Percentiles rank a stretch among this genome's conserved stretches.
These are phyloP conservation scores for Platichthys stellatus DNA, from an alignment of 2,113 vertebrate genomes.

Conservation along the genomic window DNA sequence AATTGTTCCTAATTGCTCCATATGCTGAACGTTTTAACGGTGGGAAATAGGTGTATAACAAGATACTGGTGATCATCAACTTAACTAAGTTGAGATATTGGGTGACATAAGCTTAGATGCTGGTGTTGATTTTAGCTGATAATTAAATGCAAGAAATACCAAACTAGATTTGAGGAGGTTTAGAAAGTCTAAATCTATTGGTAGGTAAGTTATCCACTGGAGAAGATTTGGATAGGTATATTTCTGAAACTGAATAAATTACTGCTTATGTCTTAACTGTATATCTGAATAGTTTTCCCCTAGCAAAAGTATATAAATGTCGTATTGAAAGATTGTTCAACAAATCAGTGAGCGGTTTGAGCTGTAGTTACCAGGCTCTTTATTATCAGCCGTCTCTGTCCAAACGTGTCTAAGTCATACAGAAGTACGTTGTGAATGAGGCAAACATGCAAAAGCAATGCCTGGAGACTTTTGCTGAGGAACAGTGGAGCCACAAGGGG, in stretches of 20 bases:
- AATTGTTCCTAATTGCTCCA: too few relatives aligned
- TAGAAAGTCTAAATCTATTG: not conserved
- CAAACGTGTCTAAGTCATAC: not conserved
- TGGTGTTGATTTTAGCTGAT: not conserved
- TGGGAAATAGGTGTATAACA: not conserved
- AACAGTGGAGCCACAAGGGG: too few relatives aligned
- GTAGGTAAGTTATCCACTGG: too few relatives aligned
- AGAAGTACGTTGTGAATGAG: not conserved
- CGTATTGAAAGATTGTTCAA: too few relatives aligned
- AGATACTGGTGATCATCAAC: not conserved
- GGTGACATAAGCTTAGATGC: too few relatives aligned
- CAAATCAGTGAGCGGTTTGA: too few relatives aligned
- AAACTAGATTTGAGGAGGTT: not conserved
- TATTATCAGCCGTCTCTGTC: slow-evolving; percentile 6
- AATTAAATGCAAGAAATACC: not conserved
- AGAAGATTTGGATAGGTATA: too few relatives aligned
- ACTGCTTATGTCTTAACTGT: not conserved
- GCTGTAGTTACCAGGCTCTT: not conserved
- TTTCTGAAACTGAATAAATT: too few relatives aligned
- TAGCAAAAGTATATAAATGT: too few relatives aligned
- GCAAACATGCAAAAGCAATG: not conserved
- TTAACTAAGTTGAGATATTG: too few relatives aligned
- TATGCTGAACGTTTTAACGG: not conserved
- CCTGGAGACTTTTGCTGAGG: too few relatives aligned
- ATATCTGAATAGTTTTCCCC: too few relatives aligned